A percentile compares a stretch with the other conserved stretches of the same genome.
Conservation (phyloP, 2,797 vertebrate species). For the Sebastes jordani region DNA sequence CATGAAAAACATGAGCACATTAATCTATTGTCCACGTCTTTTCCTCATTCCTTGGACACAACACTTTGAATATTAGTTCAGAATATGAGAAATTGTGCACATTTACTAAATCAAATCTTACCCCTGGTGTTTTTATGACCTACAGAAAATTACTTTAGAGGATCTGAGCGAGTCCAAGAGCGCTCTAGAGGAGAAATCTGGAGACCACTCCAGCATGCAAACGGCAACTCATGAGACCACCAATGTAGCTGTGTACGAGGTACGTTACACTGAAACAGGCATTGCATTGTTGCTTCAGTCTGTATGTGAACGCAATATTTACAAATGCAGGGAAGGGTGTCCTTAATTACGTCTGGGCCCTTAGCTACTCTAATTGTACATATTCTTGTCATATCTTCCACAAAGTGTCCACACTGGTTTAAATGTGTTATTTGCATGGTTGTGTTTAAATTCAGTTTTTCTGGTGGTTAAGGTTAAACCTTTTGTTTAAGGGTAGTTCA, state of each 20-base stretch:
- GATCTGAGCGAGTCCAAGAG: conserved; percentile 86
- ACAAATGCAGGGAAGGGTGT: neutral
- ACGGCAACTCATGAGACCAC: conserved; percentile 86
- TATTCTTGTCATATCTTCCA: neutral
- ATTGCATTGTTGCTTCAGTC: neutral
- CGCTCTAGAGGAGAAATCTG: conserved; percentile 80
- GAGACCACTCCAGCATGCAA: conserved; percentile 80
- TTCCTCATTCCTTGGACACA: neutral
- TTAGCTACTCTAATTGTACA: neutral
- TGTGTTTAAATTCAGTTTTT: neutral
- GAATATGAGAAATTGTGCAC: neutral
- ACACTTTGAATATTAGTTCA: neutral
- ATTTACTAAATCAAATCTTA: neutral
- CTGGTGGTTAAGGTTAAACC: no score
- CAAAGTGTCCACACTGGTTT: neutral
- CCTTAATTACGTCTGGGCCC: neutral
- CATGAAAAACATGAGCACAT: neutral
- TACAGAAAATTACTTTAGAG: conserved; percentile 90
- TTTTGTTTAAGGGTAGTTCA: neutral
- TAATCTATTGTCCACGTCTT: neutral
- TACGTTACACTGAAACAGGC: conserved; percentile 39
- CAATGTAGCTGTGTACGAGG: conserved; percentile 91
- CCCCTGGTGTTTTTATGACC: conserved; percentile 24
- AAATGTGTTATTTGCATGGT: neutral
- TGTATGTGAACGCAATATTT: neutral